Evolutionary conservation across 2,113 vertebrate species (phyloP).

Genomic region (Sitta europaea): DNA sequence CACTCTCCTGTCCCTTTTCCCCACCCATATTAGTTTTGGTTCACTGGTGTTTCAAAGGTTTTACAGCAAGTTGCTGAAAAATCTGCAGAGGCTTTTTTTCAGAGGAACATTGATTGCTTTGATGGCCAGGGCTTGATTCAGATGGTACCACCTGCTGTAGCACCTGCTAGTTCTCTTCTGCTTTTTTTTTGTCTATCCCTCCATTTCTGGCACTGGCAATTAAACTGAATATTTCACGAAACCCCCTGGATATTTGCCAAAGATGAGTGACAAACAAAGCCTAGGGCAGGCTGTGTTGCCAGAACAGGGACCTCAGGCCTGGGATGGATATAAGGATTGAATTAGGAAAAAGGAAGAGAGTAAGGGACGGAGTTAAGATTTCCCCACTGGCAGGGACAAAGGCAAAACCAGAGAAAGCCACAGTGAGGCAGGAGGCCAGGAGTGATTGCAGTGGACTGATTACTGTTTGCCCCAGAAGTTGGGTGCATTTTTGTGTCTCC

Average conservation of each 20-base stretch:
- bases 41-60: not conserved
- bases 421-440: not conserved
- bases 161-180: not conserved
- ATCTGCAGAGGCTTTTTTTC: not conserved
- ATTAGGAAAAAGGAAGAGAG: not conserved
- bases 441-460: not conserved
- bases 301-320: accelerated
- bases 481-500: not conserved
- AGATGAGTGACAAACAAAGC: not conserved
- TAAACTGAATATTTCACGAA: not conserved
- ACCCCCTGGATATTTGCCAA: not conserved
- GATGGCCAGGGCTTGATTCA: accelerated
- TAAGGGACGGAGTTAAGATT: not conserved
- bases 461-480: not conserved
- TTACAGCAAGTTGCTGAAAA: not conserved
- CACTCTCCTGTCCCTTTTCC: not conserved
- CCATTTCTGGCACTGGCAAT: not conserved
- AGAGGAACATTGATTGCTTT: not conserved
- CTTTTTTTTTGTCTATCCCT: not conserved
- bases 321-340: not conserved
- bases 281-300: not conserved
- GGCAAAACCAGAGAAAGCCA: not conserved
- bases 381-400: not conserved
- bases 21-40: not conserved
- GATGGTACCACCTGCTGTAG: not conserved